These are phyloP conservation scores for Trematocara nigrifrons DNA, from an alignment of 2,113 vertebrate genomes.

Conservation along the genomic window DNA sequence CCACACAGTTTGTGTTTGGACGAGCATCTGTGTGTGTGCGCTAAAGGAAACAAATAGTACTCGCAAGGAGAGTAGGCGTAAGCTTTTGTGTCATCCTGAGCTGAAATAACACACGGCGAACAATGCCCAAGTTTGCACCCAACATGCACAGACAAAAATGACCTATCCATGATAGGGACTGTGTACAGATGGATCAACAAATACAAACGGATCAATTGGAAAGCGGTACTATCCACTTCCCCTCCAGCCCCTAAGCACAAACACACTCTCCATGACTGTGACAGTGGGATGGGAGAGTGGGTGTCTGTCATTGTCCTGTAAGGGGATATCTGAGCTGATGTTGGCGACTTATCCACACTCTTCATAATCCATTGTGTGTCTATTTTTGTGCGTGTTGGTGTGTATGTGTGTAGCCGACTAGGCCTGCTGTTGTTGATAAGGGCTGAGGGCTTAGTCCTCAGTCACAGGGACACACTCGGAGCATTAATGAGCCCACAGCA, in stretches of 20 bases:
- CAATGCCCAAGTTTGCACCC: background rate
- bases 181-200: slow-evolving; percentile 33
- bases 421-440: slow-evolving; percentile 71
- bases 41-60: slow-evolving; percentile 3
- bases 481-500: slow-evolving; percentile 68
- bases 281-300: slow-evolving; percentile 17
- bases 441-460: slow-evolving; percentile 63
- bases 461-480: slow-evolving; percentile 58
- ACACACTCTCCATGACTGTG: slow-evolving; percentile 28
- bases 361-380: slow-evolving; percentile 55
- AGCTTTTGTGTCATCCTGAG: slow-evolving; percentile 17
- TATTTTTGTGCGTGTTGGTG: background rate
- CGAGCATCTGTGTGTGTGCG: background rate
- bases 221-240: background rate
- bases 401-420: slow-evolving; percentile 5
- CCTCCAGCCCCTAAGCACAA: background rate
- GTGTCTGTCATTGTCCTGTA: slow-evolving; percentile 60
- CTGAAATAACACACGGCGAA: background rate
- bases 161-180: slow-evolving; percentile 12
- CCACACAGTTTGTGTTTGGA: background rate
- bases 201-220: slow-evolving; percentile 39
- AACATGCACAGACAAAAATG: background rate
- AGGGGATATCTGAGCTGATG: slow-evolving; percentile 56
- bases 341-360: slow-evolving; percentile 58
- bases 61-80: background rate